Conservation (phyloP, 2,113 vertebrate species). For the Oreocharis arfaki region DNA sequence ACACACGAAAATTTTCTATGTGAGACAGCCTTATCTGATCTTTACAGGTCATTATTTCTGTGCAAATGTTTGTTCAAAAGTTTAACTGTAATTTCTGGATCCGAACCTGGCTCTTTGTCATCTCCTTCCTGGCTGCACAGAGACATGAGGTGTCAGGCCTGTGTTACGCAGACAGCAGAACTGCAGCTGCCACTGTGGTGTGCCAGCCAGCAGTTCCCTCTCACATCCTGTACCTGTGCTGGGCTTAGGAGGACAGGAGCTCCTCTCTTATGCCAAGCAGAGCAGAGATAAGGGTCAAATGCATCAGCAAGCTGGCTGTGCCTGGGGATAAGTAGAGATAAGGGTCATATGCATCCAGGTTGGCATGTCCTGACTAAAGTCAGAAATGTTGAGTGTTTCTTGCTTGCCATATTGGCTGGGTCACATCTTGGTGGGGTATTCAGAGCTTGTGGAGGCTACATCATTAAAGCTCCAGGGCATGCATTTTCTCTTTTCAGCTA, state of each 20-base stretch:
- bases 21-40: not conserved
- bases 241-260: not conserved
- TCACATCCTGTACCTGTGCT: not conserved
- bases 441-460: not conserved
- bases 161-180: not conserved
- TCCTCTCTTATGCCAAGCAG: not conserved
- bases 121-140: not conserved
- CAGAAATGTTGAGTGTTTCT: not conserved
- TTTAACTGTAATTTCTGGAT: not conserved
- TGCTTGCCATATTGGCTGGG: rapidly evolving
- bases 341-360: not conserved
- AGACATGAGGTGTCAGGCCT: not conserved
- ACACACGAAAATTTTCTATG: not conserved
- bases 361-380: not conserved
- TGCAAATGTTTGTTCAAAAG: not conserved
- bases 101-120: not conserved
- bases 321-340: not conserved
- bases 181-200: not conserved
- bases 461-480: not conserved
- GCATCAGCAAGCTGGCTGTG: not conserved
- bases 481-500: not conserved
- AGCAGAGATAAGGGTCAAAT: not conserved
- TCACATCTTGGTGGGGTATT: not conserved
- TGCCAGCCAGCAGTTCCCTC: not conserved
- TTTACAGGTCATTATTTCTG: not conserved